Conservation (phyloP, 2,113 vertebrate genomes). For the Macrotis lagotis region DNA sequence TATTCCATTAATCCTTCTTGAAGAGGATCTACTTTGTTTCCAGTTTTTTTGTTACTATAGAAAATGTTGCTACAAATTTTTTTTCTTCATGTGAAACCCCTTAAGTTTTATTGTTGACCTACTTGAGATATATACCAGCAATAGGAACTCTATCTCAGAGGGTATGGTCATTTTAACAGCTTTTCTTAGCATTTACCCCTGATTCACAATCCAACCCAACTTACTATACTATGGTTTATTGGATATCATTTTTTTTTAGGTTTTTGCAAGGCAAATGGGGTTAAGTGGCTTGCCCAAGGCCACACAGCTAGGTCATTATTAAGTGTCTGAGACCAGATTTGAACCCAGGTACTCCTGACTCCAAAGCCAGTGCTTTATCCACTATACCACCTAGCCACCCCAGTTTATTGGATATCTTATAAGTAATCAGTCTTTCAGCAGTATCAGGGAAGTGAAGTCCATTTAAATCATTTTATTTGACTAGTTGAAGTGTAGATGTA, state of each 20-base stretch:
- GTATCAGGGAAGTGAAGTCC: background rate
- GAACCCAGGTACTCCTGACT: too few species aligned
- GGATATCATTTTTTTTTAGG: too few species aligned
- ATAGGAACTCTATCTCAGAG: background rate
- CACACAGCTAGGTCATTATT: too few species aligned
- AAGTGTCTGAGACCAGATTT: too few species aligned
- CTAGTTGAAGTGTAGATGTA: background rate
- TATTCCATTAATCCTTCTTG: background rate
- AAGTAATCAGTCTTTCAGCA: background rate
- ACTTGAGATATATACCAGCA: background rate
- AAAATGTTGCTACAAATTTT: background rate
- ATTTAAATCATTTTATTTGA: background rate
- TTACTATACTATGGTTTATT: background rate
- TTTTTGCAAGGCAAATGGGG: too few species aligned
- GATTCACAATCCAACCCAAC: background rate
- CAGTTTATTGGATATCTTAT: background rate
- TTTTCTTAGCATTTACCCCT: background rate
- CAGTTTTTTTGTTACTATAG: background rate
- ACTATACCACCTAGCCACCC: too few species aligned
- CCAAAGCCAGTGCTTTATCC: too few species aligned
- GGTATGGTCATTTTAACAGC: background rate
- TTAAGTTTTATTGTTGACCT: background rate
- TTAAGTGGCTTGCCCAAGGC: too few species aligned
- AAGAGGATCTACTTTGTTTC: background rate
- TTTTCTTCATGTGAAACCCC: background rate